Conservation (phyloP, 2,888 invertebrate genomes). For the Belgica antarctica region DNA sequence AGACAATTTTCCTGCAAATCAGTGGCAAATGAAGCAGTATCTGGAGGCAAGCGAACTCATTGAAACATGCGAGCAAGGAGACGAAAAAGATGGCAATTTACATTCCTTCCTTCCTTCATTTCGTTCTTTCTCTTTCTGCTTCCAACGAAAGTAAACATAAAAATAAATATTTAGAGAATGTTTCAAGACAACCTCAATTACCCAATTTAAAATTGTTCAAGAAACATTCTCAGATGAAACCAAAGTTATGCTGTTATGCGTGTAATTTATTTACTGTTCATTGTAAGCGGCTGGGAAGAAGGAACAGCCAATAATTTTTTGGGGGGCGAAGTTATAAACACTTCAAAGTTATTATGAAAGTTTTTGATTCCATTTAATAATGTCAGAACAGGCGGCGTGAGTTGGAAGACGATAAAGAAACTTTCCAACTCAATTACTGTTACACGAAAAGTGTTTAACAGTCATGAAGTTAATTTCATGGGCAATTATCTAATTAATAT, state of each 20-base stretch:
- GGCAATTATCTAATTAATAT: background rate
- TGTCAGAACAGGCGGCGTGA: too few species aligned
- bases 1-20: too few species aligned
- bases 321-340: slow-evolving; percentile 17
- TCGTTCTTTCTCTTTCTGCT: background rate
- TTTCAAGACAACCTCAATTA: slow-evolving; percentile 26
- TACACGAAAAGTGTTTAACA: background rate
- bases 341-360: background rate
- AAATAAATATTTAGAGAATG: slow-evolving; percentile 25
- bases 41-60: slow-evolving; percentile 22
- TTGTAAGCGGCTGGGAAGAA: background rate
- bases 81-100: slow-evolving; percentile 32
- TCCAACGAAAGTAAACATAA: slow-evolving; percentile 10
- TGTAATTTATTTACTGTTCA: slow-evolving; percentile 39
- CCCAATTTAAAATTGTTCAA: slow-evolving; percentile 16
- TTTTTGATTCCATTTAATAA: background rate
- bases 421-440: background rate
- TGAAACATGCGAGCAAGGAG: slow-evolving; percentile 22
- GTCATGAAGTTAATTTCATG: background rate
- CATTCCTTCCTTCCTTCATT: slow-evolving; percentile 12
- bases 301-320: slow-evolving; percentile 28
- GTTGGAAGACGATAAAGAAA: too few species aligned
- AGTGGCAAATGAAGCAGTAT: slow-evolving; percentile 28
- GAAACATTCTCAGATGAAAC: background rate
- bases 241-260: slow-evolving; percentile 36